Conservation (phyloP, 1,140 invertebrate genomes). For the Pantala flavescens region DNA sequence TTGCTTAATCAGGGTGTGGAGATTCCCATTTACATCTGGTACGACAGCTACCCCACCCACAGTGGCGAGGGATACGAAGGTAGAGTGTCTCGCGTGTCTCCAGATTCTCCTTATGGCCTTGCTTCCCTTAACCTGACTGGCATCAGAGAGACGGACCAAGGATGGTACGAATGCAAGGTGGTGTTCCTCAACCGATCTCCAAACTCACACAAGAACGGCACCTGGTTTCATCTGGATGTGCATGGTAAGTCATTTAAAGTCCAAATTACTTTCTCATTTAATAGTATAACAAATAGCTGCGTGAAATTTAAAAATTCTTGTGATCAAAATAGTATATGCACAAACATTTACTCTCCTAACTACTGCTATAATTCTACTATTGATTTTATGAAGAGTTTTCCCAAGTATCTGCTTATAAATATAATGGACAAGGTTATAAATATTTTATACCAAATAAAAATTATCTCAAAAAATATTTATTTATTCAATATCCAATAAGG, state of each 20-base stretch:
- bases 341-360: neutral
- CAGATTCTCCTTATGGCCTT: constrained; percentile 73
- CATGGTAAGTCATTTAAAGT: constrained; percentile 52
- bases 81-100: constrained; percentile 73
- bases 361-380: neutral
- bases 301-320: too few species aligned
- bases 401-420: neutral
- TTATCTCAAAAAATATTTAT: too few species aligned
- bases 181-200: constrained; percentile 89
- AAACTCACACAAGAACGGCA: constrained; percentile 80
- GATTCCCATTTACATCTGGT: constrained; percentile 94
- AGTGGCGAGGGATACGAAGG: constrained; percentile 85
- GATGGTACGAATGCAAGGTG: constrained; percentile 95
- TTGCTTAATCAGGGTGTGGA: constrained; percentile 80
- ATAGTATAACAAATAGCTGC: too few species aligned
- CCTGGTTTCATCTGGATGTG: constrained; percentile 93
- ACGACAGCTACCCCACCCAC: constrained; percentile 91
- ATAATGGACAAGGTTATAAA: neutral
- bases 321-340: too few species aligned
- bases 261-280: neutral
- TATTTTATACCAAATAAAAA: too few species aligned
- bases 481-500: neutral
- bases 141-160: constrained; percentile 84
- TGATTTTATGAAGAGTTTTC: too few species aligned
- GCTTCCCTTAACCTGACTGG: constrained; percentile 90